phyloP scores from a whole-genome alignment of 2,113 vertebrate genomes.

The Crotophaga sulcirostris region DNA sequence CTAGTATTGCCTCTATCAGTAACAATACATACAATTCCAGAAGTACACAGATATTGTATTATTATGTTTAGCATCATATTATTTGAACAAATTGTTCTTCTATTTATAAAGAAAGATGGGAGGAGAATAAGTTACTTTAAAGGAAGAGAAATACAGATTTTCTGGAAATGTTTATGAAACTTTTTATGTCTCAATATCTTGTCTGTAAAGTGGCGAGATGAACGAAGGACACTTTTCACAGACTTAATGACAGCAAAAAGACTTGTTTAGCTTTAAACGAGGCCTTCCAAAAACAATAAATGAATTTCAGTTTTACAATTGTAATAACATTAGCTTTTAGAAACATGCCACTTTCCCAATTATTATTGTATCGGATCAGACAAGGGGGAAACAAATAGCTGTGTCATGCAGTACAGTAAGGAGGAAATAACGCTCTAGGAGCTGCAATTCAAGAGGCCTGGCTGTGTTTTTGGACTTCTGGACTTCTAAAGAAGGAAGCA shows the following conservation, averaged over 20 bases:
- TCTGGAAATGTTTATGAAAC: neutral
- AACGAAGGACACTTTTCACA: neutral
- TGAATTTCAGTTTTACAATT: neutral
- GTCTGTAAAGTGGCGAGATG: neutral
- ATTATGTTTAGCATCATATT: neutral
- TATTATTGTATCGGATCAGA: neutral
- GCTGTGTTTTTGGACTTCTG: neutral
- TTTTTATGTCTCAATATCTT: neutral
- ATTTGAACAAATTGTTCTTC: neutral
- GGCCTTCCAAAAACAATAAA: neutral
- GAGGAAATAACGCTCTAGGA: neutral
- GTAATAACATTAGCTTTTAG: neutral
- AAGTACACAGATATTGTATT: neutral
- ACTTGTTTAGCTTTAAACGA: neutral
- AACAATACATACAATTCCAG: neutral
- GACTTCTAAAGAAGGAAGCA: neutral
- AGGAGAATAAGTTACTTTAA: neutral
- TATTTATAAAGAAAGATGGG: neutral
- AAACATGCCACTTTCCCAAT: neutral
- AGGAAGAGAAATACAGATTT: neutral
- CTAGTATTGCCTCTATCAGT: neutral
- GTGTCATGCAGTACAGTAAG: accelerated
- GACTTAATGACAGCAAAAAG: neutral
- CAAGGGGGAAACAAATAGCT: neutral
- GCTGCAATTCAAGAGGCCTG: neutral